Conservation (phyloP, 1,140 invertebrate genomes). For the Carposina sasakii region DNA sequence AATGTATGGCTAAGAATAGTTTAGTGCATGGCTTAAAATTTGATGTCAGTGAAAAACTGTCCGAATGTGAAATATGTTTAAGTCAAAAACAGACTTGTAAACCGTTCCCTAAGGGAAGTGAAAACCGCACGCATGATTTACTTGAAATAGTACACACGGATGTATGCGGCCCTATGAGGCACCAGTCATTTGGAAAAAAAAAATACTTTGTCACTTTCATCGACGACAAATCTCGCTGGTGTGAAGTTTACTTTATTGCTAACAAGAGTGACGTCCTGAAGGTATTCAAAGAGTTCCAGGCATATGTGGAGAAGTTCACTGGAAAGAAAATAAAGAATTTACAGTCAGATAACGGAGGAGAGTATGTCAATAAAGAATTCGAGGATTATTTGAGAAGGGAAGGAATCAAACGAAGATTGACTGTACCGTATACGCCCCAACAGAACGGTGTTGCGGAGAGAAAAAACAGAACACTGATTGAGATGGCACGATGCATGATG, state of each 20-base stretch:
- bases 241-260: not conserved
- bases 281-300: not conserved
- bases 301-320: not conserved
- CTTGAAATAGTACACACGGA: not conserved
- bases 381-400: not conserved
- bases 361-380: not conserved
- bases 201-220: not conserved
- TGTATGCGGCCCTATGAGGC: not conserved
- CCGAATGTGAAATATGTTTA: not conserved
- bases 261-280: not conserved
- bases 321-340: not conserved
- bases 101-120: not conserved
- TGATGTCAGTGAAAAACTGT: not conserved
- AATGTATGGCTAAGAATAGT: not conserved
- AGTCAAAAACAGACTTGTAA: not conserved
- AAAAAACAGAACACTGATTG: slow-evolving; percentile 25
- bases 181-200: slow-evolving; percentile 4
- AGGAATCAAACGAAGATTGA: slow-evolving; percentile 22
- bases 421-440: slow-evolving; percentile 38
- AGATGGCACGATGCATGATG: not conserved
- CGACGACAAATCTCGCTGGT: not conserved
- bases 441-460: slow-evolving; percentile 44
- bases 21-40: not conserved
- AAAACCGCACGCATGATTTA: not conserved
- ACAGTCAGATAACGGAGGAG: not conserved